Percentiles rank a stretch among this genome's conserved stretches.
phyloP scores from a whole-genome alignment of 2,797 vertebrate genomes.

The Florisuga fusca region DNA sequence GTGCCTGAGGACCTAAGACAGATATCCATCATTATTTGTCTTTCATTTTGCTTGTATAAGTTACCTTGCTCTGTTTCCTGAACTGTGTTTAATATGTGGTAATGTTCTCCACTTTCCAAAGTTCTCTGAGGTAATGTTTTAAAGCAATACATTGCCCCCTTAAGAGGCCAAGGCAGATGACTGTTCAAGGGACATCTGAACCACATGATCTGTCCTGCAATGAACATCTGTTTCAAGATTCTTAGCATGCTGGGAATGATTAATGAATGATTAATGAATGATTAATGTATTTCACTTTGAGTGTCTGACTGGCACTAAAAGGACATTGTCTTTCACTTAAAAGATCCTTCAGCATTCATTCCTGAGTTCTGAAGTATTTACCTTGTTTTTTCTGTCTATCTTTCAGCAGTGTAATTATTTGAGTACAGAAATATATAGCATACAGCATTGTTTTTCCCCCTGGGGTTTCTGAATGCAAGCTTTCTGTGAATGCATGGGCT shows the following conservation, averaged over 20 bases:
- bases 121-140: slow-evolving; percentile 12
- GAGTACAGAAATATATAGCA: neutral
- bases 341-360: neutral
- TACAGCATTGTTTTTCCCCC: neutral
- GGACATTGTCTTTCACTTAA: neutral
- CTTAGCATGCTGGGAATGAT: slow-evolving; percentile 35
- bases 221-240: slow-evolving; percentile 44
- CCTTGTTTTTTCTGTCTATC: neutral
- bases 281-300: slow-evolving; percentile 26
- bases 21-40: neutral
- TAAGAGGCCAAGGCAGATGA: slow-evolving; percentile 17
- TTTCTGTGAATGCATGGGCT: neutral
- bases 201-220: slow-evolving; percentile 18
- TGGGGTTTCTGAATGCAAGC: neutral
- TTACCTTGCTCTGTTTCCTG: slow-evolving; percentile 3
- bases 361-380: neutral
- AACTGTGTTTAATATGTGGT: slow-evolving; percentile 1
- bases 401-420: neutral
- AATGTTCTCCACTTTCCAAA: neutral
- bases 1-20: neutral
- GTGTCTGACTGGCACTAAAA: neutral
- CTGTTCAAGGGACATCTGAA: neutral
- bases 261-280: too few species aligned
- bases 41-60: neutral
- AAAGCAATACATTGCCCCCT: slow-evolving; percentile 11